Evolutionary conservation across 2,888 invertebrate genomes (phyloP), one percentile per base, ranked within the genome.

Genomic region (Alentia gelatinosa): DNA sequence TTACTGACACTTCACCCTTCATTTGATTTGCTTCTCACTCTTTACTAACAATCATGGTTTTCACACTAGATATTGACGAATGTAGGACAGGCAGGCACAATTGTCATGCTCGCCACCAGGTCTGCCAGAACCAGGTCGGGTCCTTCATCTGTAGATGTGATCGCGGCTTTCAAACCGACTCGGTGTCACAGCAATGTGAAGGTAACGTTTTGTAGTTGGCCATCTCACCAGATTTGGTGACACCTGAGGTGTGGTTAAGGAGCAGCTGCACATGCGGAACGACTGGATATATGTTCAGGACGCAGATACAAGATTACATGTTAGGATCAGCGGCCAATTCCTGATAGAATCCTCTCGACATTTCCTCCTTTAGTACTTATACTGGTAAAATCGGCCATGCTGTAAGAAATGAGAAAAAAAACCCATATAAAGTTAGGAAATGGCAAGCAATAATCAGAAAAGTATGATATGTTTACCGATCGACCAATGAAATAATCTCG

Each of bases 91-190:
- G 93, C 0, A 94, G 96, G 63, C 97, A 98, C 94, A 97, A 97
- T 94, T 98, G 98, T 94, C 97, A 97, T 94, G 97, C 97, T 4
- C 96, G 97, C 26, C 97, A 97, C 0, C 97, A 98, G 95, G 96
- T 97, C 94, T 98, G 98, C 95, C 96, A 97, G 94, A 98, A 98
- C 95, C 97, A 97, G 0, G 97, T 97, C 93, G 97, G 97, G 74
- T 96, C 96, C 86, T 97, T 96, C 93, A 95, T 95, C 42, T 97
- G 97, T 92, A 91, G 89, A 75, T 95, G 95, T 93, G 93, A 92
- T 23, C 91, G 91, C 47, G 95, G 95, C 74, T 95, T 93, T 90
- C 89, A 90, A 56, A 93, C 91, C 90, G 92, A 94, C 92, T 91
- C 91, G n/a, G 91, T 86, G 19, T 91, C 91, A 63, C 91, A 91